Percentiles rank a stretch among this genome's conserved stretches.
phyloP scores from a whole-genome alignment of 2,888 invertebrate genomes.

The Zootermopsis nevadensis region DNA sequence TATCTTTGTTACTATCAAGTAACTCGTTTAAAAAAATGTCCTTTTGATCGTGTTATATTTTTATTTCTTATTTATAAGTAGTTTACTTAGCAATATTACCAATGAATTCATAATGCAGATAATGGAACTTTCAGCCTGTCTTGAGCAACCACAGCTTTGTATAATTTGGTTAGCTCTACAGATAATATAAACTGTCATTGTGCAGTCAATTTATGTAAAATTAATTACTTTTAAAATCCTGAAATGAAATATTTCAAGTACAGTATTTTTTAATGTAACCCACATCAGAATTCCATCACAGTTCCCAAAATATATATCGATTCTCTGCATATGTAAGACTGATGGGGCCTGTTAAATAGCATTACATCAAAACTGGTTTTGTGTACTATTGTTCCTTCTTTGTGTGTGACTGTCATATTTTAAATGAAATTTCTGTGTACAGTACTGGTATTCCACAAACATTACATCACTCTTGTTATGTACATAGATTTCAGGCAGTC shows the following conservation, averaged over 20 bases:
- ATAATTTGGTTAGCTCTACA: neutral
- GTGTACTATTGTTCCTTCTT: slow-evolving; percentile 5
- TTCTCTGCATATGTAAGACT: slow-evolving; percentile 45
- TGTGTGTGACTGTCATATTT: neutral
- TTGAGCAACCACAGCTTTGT: neutral
- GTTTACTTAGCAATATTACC: neutral
- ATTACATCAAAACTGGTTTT: neutral
- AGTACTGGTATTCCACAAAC: neutral
- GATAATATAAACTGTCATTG: neutral
- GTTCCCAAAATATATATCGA: slow-evolving; percentile 1
- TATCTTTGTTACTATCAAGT: neutral
- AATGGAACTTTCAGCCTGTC: neutral
- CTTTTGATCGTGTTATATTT: neutral
- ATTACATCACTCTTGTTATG: slow-evolving; percentile 11
- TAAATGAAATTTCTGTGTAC: slow-evolving; percentile 8
- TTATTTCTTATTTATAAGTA: slow-evolving; percentile 20
- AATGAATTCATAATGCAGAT: neutral
- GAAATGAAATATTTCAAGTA: neutral
- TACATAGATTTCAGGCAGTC: neutral
- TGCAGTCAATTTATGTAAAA: slow-evolving; percentile 3
- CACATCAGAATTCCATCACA: neutral
- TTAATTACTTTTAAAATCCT: neutral
- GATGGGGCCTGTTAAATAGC: slow-evolving; percentile 42
- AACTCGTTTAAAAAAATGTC: slow-evolving; percentile 10
- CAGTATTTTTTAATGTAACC: slow-evolving; percentile 2